Evolutionary conservation across 1,140 invertebrate species (phyloP), one percentile per base, ranked within the genome.

Genomic region (Atta cephalotes): DNA sequence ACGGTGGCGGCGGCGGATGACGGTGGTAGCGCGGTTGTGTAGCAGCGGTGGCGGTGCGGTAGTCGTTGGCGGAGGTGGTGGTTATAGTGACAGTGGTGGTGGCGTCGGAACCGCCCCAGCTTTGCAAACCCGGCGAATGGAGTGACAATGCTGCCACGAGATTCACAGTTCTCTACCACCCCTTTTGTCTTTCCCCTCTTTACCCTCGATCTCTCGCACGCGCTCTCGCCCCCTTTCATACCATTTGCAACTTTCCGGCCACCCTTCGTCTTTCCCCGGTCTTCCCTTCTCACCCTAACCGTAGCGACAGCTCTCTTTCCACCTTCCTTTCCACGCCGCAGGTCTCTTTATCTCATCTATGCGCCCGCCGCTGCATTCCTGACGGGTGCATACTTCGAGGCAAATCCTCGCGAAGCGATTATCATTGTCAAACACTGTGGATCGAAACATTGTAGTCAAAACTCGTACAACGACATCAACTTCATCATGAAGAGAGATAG

Each of bases 131-230:
- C 87, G 81, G 88, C 91, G 90, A 92, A 92, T 92, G 87, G 89
- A 92, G 91, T 92, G 91, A 92, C 91, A 92, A 92, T 92, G 91
- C 87, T 88, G 89, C 92, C 91, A 90, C 87, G 90, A 87, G 90
- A 92, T 92, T 92, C 89, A 91, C 90, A 89, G 91, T 88, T 92
- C 91, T 92, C 89, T 87, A 88, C 91, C 91, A 88, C 89, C 87
- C 89, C 89, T 88, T 92, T 92, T 91, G 85, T 89, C 89, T 92
- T 92, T 92, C 85, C 89, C 88, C 91, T 72, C 87, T 89, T 91
- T 65, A 88, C 79, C 86, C 90, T 87, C 74, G 78, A 79, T 90
- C 89, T 88, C 89, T 90, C 91, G 85, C 76, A 82, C 87, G 63
- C 76, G 78, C 85, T 77, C 86, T 87, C 91, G 71, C 85, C 89